A percentile compares a stretch with the other conserved stretches of the same genome.
Evolutionary conservation across 2,797 vertebrate genomes (phyloP).

Genomic region (Helarctos malayanus): DNA sequence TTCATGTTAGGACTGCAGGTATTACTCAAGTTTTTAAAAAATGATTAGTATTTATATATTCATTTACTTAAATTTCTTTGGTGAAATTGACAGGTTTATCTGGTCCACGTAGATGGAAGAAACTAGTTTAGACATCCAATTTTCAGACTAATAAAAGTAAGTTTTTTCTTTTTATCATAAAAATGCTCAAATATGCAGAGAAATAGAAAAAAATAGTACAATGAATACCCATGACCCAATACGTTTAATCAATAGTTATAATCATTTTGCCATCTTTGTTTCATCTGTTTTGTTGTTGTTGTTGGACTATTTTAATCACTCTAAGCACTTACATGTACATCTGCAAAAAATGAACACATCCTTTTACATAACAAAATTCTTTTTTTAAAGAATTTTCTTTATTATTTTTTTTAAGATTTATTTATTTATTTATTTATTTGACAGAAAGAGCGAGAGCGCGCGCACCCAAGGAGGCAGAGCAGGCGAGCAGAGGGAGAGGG

Average conservation of each 20-base stretch:
- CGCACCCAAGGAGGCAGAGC: too few relatives aligned
- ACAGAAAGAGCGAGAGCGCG: background rate
- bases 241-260: background rate
- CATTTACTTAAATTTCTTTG: background rate
- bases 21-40: background rate
- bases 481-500: too few relatives aligned
- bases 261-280: background rate
- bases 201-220: background rate
- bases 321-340: background rate
- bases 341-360: background rate
- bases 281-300: background rate
- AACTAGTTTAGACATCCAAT: background rate
- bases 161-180: background rate
- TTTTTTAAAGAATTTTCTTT: too few relatives aligned
- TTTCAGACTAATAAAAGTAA: conserved; percentile 40
- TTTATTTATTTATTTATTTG: too few relatives aligned
- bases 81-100: background rate
- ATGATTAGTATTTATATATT: background rate
- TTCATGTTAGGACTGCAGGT: background rate
- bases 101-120: background rate
- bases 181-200: background rate
- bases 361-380: background rate
- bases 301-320: background rate
- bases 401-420: too few relatives aligned
- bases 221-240: background rate